Evolutionary conservation across 2,797 vertebrate genomes (phyloP).

Genomic region (Epinephelus malabaricus): DNA sequence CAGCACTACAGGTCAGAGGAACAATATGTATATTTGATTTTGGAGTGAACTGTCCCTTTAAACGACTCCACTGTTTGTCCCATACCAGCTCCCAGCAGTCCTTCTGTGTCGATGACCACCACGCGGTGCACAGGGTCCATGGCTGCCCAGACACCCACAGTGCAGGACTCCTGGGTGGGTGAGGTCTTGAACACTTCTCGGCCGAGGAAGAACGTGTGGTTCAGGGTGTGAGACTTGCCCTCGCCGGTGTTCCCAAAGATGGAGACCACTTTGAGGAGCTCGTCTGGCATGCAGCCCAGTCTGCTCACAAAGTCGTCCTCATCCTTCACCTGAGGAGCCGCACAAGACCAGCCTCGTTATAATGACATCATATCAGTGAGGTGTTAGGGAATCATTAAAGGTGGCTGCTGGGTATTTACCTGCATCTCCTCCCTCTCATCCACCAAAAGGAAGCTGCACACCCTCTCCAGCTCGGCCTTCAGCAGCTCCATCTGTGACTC

Average conservation of each 20-base stretch:
- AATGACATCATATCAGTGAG: background rate
- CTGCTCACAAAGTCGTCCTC: slow-evolving; percentile 94
- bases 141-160: slow-evolving; percentile 97
- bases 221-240: slow-evolving; percentile 98
- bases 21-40: no score
- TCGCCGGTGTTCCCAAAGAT: slow-evolving; percentile 99
- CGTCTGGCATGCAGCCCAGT: slow-evolving; percentile 92
- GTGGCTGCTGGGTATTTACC: slow-evolving; percentile 79
- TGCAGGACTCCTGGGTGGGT: slow-evolving; percentile 97
- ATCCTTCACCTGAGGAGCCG: slow-evolving; percentile 88
- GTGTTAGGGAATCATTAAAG: accelerated
- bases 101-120: slow-evolving; percentile 97
- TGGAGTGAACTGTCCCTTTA: no score
- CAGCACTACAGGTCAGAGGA: no score
- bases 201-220: slow-evolving; percentile 98
- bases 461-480: slow-evolving; percentile 91
- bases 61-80: background rate
- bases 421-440: slow-evolving; percentile 98
- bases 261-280: slow-evolving; percentile 97
- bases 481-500: slow-evolving; percentile 87
- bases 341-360: background rate
- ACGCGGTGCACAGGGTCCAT: slow-evolving; percentile 95
- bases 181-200: slow-evolving; percentile 98
- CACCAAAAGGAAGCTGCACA: slow-evolving; percentile 95
- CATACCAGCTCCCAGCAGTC: slow-evolving; percentile 92